Conservation (phyloP, 2,797 vertebrate species). For the Eulemur albifrons region DNA sequence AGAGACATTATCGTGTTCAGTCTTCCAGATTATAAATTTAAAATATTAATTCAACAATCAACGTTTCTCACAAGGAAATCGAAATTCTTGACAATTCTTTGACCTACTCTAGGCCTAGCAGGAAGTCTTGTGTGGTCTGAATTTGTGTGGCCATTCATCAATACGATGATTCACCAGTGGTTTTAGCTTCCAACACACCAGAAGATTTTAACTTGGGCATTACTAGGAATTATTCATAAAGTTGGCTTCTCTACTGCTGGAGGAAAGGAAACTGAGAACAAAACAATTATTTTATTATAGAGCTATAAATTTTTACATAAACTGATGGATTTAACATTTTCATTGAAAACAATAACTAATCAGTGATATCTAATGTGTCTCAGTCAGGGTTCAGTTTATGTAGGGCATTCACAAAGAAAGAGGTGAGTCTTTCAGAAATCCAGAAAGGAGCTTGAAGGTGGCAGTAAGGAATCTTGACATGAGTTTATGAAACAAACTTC, state of each 20-base stretch:
- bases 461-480: neutral
- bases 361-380: neutral
- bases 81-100: conserved; percentile 53
- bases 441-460: neutral
- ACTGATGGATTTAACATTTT: neutral
- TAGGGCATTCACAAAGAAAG: neutral
- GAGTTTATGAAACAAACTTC: neutral
- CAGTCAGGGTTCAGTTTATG: neutral
- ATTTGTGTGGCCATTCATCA: conserved; percentile 72
- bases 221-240: conserved; percentile 65
- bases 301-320: conserved; percentile 1
- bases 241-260: conserved; percentile 32
- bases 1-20: neutral
- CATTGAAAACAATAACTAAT: neutral
- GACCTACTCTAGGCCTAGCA: conserved; percentile 36
- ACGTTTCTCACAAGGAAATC: conserved; percentile 46
- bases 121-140: conserved; percentile 77
- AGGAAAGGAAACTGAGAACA: conserved; percentile 37
- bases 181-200: conserved; percentile 56
- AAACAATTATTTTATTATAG: conserved; percentile 4
- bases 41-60: conserved; percentile 47
- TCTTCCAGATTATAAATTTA: conserved; percentile 26
- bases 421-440: neutral
- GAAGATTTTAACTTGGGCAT: conserved; percentile 66
- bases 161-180: conserved; percentile 67